phyloP scores from a whole-genome alignment of 1,140 invertebrate species.

The Saxidomus purpurata region DNA sequence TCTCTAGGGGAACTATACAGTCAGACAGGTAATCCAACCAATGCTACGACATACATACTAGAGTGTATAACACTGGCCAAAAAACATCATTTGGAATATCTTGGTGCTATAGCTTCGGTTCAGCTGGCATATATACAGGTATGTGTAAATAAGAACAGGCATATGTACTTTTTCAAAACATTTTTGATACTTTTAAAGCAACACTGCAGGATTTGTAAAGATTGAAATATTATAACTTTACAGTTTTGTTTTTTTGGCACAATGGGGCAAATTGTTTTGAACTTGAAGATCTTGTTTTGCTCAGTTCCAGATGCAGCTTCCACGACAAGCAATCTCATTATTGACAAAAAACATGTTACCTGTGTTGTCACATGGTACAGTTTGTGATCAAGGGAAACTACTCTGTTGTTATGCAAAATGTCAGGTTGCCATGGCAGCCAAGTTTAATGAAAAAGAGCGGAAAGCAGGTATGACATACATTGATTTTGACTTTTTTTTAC shows the following conservation, averaged over 20 bases:
- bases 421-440: slow-evolving; percentile 88
- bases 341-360: slow-evolving; percentile 91
- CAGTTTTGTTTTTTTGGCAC: no score
- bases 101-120: slow-evolving; percentile 91
- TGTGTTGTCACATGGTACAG: slow-evolving; percentile 93
- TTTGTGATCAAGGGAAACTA: slow-evolving; percentile 92
- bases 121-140: slow-evolving; percentile 92
- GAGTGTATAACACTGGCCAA: slow-evolving; percentile 91
- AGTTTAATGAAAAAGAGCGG: slow-evolving; percentile 85
- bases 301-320: slow-evolving; percentile 91
- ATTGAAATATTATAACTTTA: no score
- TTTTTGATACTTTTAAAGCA: no score
- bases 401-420: slow-evolving; percentile 87
- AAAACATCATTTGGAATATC: slow-evolving; percentile 92
- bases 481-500: no score
- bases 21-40: slow-evolving; percentile 87
- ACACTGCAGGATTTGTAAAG: no score
- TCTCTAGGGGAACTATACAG: slow-evolving; percentile 91
- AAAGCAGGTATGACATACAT: slow-evolving; percentile 75
- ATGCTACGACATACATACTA: slow-evolving; percentile 89
- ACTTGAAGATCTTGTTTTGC: no score
- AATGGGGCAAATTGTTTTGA: no score
- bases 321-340: slow-evolving; percentile 91
- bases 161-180: no score
- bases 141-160: no score